phyloP scores from a whole-genome alignment of 2,888 invertebrate genomes.

The Drymonia ruficornis region DNA sequence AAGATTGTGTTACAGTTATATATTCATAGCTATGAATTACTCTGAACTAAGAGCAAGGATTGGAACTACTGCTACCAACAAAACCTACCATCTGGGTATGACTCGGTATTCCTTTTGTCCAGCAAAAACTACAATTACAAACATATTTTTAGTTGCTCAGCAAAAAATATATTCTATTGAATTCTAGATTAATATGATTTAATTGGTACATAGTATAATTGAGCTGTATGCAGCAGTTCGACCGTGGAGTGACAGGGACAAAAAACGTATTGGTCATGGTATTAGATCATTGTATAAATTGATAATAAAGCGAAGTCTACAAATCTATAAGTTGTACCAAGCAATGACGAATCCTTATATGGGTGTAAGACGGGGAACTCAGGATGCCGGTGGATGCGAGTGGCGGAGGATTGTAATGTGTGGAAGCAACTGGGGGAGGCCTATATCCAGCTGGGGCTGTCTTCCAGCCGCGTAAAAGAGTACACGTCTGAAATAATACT shows the following conservation, averaged over 20 bases:
- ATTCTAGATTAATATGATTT: constrained; percentile 5
- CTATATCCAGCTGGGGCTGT: no score
- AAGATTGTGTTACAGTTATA: background rate
- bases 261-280: constrained; percentile 2
- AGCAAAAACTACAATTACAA: background rate
- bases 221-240: background rate
- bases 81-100: background rate
- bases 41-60: background rate
- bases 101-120: background rate
- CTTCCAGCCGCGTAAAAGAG: no score
- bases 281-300: constrained; percentile 5
- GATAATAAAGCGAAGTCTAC: background rate
- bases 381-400: no score
- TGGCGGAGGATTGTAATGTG: no score
- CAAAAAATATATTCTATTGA: constrained; percentile 1
- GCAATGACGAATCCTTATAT: no score
- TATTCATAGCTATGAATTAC: background rate
- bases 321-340: no score
- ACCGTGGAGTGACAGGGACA: background rate
- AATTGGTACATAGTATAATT: background rate
- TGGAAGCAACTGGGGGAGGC: no score
- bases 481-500: no score
- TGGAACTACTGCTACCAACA: background rate
- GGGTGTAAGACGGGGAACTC: no score
- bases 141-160: background rate